A percentile compares a stretch with the other conserved stretches of the same genome.
These are phyloP conservation scores for Eristalinus sepulchralis DNA, from an alignment of 2,888 invertebrate genomes.

Conservation along the genomic window DNA sequence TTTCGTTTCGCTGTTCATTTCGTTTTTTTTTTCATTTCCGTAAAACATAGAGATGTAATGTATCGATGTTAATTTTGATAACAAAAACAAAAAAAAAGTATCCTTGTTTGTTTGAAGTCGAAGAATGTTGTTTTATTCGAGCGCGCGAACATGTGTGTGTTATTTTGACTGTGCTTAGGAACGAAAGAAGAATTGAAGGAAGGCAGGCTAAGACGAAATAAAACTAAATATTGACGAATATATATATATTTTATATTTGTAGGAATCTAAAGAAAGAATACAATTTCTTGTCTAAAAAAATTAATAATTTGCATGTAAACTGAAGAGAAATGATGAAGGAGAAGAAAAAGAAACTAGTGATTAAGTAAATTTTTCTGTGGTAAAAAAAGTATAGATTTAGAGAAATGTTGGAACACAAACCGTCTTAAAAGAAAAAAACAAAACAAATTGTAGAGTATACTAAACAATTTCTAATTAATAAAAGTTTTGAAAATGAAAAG, in stretches of 20 bases:
- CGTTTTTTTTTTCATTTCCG: slow-evolving; percentile 3
- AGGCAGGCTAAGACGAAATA: not conserved
- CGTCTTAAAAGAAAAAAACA: slow-evolving; percentile 52
- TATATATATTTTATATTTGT: slow-evolving; percentile 55
- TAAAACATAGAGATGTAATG: slow-evolving; percentile 47
- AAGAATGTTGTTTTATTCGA: slow-evolving; percentile 29
- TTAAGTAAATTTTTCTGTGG: slow-evolving; percentile 71
- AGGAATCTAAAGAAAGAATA: slow-evolving; percentile 33
- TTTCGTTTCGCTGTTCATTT: not conserved
- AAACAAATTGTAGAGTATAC: slow-evolving; percentile 34
- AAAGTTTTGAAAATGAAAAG: not conserved
- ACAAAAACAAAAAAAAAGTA: not conserved
- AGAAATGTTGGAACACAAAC: slow-evolving; percentile 70
- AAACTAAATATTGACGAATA: slow-evolving; percentile 26
- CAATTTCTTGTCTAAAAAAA: slow-evolving; percentile 44
- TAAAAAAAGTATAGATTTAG: slow-evolving; percentile 64
- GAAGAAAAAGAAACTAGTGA: slow-evolving; percentile 54
- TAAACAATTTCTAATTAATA: not conserved
- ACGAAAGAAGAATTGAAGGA: slow-evolving; percentile 13
- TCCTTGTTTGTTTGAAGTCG: slow-evolving; percentile 17
- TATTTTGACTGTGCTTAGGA: slow-evolving; percentile 57
- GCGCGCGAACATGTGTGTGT: slow-evolving; percentile 49
- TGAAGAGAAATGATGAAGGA: not conserved
- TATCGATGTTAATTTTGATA: slow-evolving; percentile 53
- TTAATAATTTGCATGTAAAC: slow-evolving; percentile 37